Percentiles rank a stretch among this genome's conserved stretches.
phyloP scores from a whole-genome alignment of 2,113 vertebrate species.

The Eudyptes chrysolophus region DNA sequence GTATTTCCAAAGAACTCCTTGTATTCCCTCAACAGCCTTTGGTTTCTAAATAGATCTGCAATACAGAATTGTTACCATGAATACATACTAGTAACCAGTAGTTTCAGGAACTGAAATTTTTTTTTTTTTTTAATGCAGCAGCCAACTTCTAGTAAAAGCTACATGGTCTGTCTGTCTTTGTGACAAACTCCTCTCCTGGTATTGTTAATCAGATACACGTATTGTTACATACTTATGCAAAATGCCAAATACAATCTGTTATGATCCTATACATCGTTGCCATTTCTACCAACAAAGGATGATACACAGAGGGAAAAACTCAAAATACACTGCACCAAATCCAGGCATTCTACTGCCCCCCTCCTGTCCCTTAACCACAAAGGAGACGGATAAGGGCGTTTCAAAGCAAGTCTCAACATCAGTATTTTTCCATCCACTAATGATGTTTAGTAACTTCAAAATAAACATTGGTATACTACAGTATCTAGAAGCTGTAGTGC shows the following conservation, averaged over 20 bases:
- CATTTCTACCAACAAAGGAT: not conserved
- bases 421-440: not conserved
- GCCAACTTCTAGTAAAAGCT: not conserved
- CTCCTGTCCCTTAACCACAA: fast-evolving
- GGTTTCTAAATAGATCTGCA: slow-evolving; percentile 91
- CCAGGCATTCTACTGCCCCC: not conserved
- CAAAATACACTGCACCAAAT: not conserved
- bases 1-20: slow-evolving; percentile 96
- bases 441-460: not conserved
- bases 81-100: not conserved
- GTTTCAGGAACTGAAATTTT: not conserved
- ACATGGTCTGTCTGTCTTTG: not conserved
- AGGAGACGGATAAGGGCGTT: not conserved
- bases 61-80: not conserved
- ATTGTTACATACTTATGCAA: not conserved
- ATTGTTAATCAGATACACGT: not conserved
- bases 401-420: not conserved
- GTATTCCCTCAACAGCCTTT: slow-evolving; percentile 92
- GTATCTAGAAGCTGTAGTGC: not conserved
- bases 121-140: not conserved
- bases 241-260: not conserved
- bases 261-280: not conserved
- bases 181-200: not conserved
- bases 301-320: not conserved
- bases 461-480: not conserved